Percentiles rank a stretch among this genome's conserved stretches.
These are phyloP conservation scores for Acrobasis repandana DNA, from an alignment of 2,888 invertebrate species.

Conservation along the genomic window DNA sequence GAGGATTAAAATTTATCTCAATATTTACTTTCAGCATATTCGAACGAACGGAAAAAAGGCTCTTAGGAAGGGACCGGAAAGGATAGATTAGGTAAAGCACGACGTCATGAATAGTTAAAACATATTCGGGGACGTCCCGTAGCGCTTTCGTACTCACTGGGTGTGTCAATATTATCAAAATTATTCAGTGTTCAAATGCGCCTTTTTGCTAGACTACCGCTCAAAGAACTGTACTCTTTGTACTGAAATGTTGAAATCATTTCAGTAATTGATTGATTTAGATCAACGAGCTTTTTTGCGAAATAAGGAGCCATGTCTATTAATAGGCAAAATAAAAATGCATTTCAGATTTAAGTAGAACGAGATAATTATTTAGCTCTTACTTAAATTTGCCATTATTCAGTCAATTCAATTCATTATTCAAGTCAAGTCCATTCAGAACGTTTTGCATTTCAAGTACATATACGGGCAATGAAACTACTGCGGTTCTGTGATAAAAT, in stretches of 20 bases:
- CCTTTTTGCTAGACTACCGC: not conserved
- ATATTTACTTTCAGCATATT: slow-evolving; percentile 1
- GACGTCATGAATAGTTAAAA: slow-evolving; percentile 20
- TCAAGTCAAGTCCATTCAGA: too few relatives aligned
- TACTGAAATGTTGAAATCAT: not conserved
- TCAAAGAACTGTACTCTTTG: not conserved
- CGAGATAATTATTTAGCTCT: too few relatives aligned
- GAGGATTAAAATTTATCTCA: slow-evolving; percentile 1
- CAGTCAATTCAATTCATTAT: too few relatives aligned
- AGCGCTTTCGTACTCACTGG: slow-evolving; percentile 6
- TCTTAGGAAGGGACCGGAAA: slow-evolving; percentile 2
- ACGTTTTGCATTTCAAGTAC: too few relatives aligned
- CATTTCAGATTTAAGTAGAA: too few relatives aligned
- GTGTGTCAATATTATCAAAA: not conserved
- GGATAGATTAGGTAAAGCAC: slow-evolving; percentile 14
- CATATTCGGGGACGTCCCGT: slow-evolving; percentile 2
- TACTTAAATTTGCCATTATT: too few relatives aligned
- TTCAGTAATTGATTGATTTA: too few relatives aligned
- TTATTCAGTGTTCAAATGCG: not conserved
- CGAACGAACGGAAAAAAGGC: slow-evolving; percentile 10
- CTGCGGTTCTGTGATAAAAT: too few relatives aligned
- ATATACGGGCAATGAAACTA: too few relatives aligned
- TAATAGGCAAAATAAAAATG: too few relatives aligned
- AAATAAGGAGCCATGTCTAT: too few relatives aligned
- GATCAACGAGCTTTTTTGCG: too few relatives aligned